Base-by-base conservation (phyloP, 2,888 invertebrate species). In the Oxytorus armatus region DNA sequence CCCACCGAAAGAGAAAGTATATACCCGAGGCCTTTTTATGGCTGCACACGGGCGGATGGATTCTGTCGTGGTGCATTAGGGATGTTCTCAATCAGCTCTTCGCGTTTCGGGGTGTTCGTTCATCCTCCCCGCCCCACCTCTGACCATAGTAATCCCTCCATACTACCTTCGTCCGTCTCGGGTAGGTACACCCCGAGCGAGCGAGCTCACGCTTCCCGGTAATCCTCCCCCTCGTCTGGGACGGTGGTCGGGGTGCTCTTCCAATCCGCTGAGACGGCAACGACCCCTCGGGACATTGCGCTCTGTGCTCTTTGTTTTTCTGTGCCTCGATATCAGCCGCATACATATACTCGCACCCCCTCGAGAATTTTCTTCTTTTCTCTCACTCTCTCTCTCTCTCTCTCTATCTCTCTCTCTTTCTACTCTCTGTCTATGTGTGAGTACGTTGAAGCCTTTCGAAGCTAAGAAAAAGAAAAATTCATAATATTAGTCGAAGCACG, bases 41-140 rank as follows among this genome's bases (percentile, higher is more conserved):
- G 89, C 85, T 86, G 88, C 87, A 81, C 85, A 92, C 90, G 91
- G 90, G 87, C 92, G 92, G 92, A 93, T 93, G 93, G 92, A 92
- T 89, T 88, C 92, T 92, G 93, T 93, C 93, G 92, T 87, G 87
- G 88, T 91, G 92, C 92, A 93, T 93, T 93, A 93, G 92, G 92
- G 92, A 92, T 92, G 93, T 92, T 92, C 92, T 93, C 93, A 92
- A 92, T 93, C 93, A 93, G 91, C 87, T 89, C 85, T 85, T 83
- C 88, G 86, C 65, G 74, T 89, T 90, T 86, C 86, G 87, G 87
- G 78, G 78, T 89, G 88, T 85, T 86, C 86, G 86, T 87, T 87
- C 86, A 87, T 90, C 90, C 89, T 85, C 88, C 86, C 84, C 86
- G 87, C 89, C 90, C 89, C 85, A 88, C 86, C 84, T 89, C 70